A percentile compares a stretch with the other conserved stretches of the same genome.
phyloP scores from a whole-genome alignment of 2,797 vertebrate genomes.

The Accipiter superciliosus region DNA sequence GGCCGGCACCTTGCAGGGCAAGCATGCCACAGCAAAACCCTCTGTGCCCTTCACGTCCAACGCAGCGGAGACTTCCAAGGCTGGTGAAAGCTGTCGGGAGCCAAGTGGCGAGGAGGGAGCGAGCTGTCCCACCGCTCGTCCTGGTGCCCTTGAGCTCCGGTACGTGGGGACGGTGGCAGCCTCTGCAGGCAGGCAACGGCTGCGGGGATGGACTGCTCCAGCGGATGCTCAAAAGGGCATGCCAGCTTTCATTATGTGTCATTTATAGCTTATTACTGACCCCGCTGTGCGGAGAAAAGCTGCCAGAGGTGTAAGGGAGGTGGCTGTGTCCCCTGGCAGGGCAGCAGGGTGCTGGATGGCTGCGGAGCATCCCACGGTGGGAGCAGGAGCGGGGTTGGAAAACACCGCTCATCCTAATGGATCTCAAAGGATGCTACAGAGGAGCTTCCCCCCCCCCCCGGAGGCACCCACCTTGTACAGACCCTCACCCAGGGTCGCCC shows the following conservation, averaged over 20 bases:
- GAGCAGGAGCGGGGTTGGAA: background rate
- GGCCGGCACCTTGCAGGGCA: background rate
- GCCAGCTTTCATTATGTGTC: background rate
- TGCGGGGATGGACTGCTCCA: background rate
- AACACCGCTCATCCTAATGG: rapidly evolving
- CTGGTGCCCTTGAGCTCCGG: rapidly evolving
- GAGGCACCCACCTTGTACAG: background rate
- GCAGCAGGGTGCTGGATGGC: background rate
- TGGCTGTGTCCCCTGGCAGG: background rate
- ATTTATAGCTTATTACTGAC: background rate
- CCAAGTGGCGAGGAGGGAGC: rapidly evolving
- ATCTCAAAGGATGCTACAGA: too few species aligned
- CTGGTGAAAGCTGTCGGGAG: background rate
- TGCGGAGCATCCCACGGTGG: background rate
- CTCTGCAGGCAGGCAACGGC: background rate
- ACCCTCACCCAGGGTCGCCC: background rate
- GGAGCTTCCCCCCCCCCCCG: background rate
- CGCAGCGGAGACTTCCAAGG: background rate
- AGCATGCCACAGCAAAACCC: background rate
- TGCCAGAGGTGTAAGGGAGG: background rate
- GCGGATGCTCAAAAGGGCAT: background rate
- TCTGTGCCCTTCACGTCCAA: rapidly evolving
- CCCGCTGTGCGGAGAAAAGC: background rate
- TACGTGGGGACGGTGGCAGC: rapidly evolving
- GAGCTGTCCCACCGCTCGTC: background rate